Evolutionary conservation across 2,113 vertebrate genomes (phyloP).

Genomic region (Chiloscyllium plagiosum): DNA sequence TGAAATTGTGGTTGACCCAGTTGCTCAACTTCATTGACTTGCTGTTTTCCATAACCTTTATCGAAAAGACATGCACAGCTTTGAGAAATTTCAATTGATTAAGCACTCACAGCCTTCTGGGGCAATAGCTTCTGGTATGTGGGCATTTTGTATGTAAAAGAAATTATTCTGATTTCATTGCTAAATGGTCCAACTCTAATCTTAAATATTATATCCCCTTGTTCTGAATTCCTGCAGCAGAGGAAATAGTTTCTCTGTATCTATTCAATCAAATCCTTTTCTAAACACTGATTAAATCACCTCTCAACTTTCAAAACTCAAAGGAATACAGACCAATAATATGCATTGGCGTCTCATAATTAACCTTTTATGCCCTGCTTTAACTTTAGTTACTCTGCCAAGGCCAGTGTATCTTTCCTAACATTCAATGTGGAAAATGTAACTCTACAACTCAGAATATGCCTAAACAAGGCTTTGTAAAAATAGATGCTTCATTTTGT

Average conservation of each 20-base stretch:
- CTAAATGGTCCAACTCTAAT: neutral
- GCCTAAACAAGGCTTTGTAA: neutral
- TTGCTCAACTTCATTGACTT: neutral
- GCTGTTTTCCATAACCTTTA: neutral
- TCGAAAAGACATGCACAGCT: neutral
- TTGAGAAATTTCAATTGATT: neutral
- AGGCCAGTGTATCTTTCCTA: neutral
- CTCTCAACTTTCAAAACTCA: neutral
- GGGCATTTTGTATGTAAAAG: neutral
- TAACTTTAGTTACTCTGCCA: neutral
- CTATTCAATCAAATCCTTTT: neutral
- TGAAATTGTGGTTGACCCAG: no score
- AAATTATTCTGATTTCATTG: neutral
- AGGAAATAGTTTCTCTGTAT: neutral
- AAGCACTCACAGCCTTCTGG: neutral
- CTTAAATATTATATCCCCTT: neutral
- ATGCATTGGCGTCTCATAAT: neutral
- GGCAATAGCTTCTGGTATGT: neutral
- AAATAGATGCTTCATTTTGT: neutral
- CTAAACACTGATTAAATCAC: neutral
- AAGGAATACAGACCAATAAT: neutral
- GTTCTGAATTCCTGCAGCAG: neutral
- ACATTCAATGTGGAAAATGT: neutral
- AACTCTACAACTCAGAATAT: neutral
- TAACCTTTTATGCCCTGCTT: neutral